Evolutionary conservation across 23 tunicate species (phyloP), one percentile per base, ranked within the genome.

Genomic region (Botrylloides violaceus): DNA sequence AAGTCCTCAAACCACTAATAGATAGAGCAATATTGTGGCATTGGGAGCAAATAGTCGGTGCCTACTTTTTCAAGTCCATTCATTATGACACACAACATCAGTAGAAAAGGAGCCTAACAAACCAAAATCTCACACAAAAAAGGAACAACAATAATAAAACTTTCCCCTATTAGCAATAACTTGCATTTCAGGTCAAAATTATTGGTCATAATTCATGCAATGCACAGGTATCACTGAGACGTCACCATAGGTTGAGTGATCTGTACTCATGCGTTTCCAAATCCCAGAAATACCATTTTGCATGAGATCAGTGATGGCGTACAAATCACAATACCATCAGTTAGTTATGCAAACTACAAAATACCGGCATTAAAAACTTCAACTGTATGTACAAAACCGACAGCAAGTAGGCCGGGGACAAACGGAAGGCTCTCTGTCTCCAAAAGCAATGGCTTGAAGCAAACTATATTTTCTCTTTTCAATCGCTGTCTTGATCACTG

Each of bases 401-500:
- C n/a, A 25, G 5, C n/a, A n/a, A n/a, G n/a, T n/a, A n/a, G n/a
- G n/a, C 29, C 43, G 47, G 47, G 74, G 26, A 29, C 70, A 31
- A 63, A 34, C n/a, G 32, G 35, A 9, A 33, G 70, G 9, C 35
- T 25, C 36, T 59, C 31, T 65, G 71, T 1, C 19, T 9, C 56
- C 26, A 31, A 2, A 12, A 37, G 37, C 74, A 36, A 39, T 43
- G 29, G 58, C 43, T 20, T 36, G 26, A 31, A 33, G n/a, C 43
- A 29, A 24, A 20, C 39, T 65, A 19, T n/a, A 20, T 32, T 32
- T 37, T 43, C 58, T 18, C 71, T 6, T 34, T 26, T 64, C 61
- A 76, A 62, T 76, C 80, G 29, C 80, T 76, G 34, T 73, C 78
- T 24, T 34, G 66, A 30, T 76, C 80, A 31, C 80, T 62, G n/a